Evolutionary conservation across 2,888 invertebrate species (phyloP).

Genomic region (Campaea margaritaria): DNA sequence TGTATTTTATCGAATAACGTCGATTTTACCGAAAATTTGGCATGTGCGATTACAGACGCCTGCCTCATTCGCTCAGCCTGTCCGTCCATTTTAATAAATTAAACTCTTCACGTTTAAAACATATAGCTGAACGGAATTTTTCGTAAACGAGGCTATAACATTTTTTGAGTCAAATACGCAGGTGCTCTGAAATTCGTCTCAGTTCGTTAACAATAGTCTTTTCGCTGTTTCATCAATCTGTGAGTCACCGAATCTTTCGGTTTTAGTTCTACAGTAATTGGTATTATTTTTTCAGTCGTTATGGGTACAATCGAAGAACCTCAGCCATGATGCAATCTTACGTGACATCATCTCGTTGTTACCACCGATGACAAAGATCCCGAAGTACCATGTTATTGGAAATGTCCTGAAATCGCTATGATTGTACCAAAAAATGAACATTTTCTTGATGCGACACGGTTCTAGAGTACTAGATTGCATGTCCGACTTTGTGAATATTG

Average conservation of each 20-base stretch:
- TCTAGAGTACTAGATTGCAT: neutral
- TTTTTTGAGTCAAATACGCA: slow-evolving; percentile 14
- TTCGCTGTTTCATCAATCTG: slow-evolving; percentile 31
- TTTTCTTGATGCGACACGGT: slow-evolving; percentile 5
- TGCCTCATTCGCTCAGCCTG: too few species aligned
- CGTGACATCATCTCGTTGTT: slow-evolving; percentile 64
- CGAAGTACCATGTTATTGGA: slow-evolving; percentile 1
- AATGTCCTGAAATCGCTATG: neutral
- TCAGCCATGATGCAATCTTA: slow-evolving; percentile 55
- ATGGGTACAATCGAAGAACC: slow-evolving; percentile 50
- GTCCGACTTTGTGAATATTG: slow-evolving; percentile 53
- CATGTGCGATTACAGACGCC: too few species aligned
- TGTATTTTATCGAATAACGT: too few species aligned
- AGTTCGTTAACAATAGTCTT: slow-evolving; percentile 41
- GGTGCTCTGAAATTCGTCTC: slow-evolving; percentile 13
- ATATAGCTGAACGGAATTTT: neutral
- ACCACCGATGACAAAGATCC: slow-evolving; percentile 1
- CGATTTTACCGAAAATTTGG: too few species aligned
- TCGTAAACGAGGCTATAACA: slow-evolving; percentile 15
- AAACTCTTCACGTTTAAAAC: neutral
- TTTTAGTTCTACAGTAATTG: slow-evolving; percentile 14
- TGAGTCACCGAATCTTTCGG: slow-evolving; percentile 18
- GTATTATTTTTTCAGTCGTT: slow-evolving; percentile 22
- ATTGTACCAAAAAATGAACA: neutral
- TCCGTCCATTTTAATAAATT: neutral